Base-by-base conservation (phyloP, 2,888 invertebrate genomes). In the Hemicrepidius hirtus region DNA sequence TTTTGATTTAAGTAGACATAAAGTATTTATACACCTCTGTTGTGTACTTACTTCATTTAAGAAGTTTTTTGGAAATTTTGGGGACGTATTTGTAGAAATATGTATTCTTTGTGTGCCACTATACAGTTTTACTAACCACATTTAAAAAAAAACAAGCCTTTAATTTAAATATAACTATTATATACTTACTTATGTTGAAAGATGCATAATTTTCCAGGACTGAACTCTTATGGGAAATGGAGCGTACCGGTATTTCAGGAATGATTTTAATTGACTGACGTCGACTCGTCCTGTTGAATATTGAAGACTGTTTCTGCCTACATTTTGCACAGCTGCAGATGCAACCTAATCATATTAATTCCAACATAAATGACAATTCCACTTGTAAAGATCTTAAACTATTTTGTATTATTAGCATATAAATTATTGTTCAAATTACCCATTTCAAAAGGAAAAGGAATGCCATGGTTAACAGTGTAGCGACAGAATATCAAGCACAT, bases 311-410 rank as follows among this genome's bases (percentile, higher is more conserved):
- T 44, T 44, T 62, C 40, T 18, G 21, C 44, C 32, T 32, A 28
- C 62, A 62, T 28, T 35, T 64, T 37, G 49, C 13, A 49, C 59
- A 68, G 46, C 37, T 35, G 37, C 59, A 59, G 37, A 46, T 35
- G 60, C 60, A n/a, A 68, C 68, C 68, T 68, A 21, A 50, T 49
- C 20, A 49, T 16, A 49, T 41, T 12, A 12, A 41, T 13, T 41
- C n/a, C n/a, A n/a, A n/a, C n/a, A n/a, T n/a, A n/a, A n/a, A n/a
- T n/a, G n/a, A n/a, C n/a, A n/a, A n/a, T n/a, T n/a, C n/a, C n/a
- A n/a, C n/a, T n/a, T n/a, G n/a, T n/a, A n/a, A n/a, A n/a, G n/a
- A n/a, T n/a, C n/a, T n/a, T n/a, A n/a, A n/a, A n/a, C n/a, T n/a
- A n/a, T n/a, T n/a, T n/a, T n/a, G n/a, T n/a, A n/a, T 40, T 13